These are phyloP conservation scores for Melipona beecheii DNA, from an alignment of 2,888 invertebrate genomes.

Conservation along the genomic window DNA sequence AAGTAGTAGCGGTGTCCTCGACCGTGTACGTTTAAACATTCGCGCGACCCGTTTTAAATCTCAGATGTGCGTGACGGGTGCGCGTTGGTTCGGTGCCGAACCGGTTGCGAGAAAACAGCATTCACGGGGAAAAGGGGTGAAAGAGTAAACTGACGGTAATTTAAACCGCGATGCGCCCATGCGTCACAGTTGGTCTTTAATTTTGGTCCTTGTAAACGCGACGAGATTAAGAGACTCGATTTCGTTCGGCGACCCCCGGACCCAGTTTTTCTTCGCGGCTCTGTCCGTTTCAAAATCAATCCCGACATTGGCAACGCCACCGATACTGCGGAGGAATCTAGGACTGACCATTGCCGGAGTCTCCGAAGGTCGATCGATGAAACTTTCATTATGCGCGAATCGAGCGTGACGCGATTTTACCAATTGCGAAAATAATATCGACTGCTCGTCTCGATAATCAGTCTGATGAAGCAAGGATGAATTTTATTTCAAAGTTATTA, in stretches of 20 bases:
- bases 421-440: background rate
- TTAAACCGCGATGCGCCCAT: slow-evolving; percentile 46
- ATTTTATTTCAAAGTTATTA: background rate
- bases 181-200: slow-evolving; percentile 49
- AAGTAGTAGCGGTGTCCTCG: background rate
- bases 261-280: slow-evolving; percentile 30
- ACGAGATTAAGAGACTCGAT: background rate
- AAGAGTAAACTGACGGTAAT: slow-evolving; percentile 54
- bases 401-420: slow-evolving; percentile 5
- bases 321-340: slow-evolving; percentile 57
- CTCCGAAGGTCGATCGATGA: slow-evolving; percentile 49
- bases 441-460: background rate
- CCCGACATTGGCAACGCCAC: slow-evolving; percentile 47
- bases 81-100: background rate
- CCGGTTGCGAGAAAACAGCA: background rate
- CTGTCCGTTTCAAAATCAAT: slow-evolving; percentile 31
- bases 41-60: slow-evolving; percentile 7
- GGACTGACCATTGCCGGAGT: slow-evolving; percentile 52
- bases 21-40: background rate
- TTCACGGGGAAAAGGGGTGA: slow-evolving; percentile 18
- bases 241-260: background rate
- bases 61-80: background rate
- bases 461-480: background rate
- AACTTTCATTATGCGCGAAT: slow-evolving; percentile 33
- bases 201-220: slow-evolving; percentile 24